Evolutionary conservation across 2,113 vertebrate species (phyloP), one percentile per base, ranked within the genome.

Genomic region (Amphiprion ocellaris): DNA sequence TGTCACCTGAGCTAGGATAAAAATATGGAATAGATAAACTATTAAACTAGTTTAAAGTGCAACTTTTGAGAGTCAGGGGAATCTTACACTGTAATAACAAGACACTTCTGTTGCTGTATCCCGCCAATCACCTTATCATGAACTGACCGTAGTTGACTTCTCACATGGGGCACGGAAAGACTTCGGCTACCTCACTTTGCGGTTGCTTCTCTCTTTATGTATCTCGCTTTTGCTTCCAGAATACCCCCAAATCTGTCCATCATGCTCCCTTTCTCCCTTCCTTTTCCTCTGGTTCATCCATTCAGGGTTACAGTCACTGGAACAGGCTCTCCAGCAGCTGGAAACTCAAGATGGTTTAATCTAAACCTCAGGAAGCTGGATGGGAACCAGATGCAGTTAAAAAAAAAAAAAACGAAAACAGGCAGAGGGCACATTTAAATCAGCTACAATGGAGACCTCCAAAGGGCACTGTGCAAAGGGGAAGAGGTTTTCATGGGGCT

Each of bases 341-440:
- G 88, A 90, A 88, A 88, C 75, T 87, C 73, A 87, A 24, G 68
- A 79, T 72, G 81, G 63, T 71, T 91, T 72, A 61, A 86, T 86
- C 79, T 85, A 87, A 87, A 90, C 73, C 49, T 86, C 83, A 87
- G 70, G 76, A 81, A 82, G 69, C 79, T 82, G 82, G 65, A 91
- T 82, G 74, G 63, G 82, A 88, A 86, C 82, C 90, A 91, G 89
- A 91, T 89, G 86, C 59, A 69, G 68, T 76, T 10, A 54, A 79
- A 76, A 15, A 16, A 26, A 12, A 12, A 56, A 28, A 60, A 44
- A 62, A 41, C 9, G 11, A 41, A 74, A 63, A 70, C 39, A 77
- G 60, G 17, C 66, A 84, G 52, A 66, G 77, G 85, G 85, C 75
- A 81, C 21, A 3, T 73, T 85, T 83, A 64, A 76, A 39, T 79